A percentile compares a stretch with the other conserved stretches of the same genome.
Evolutionary conservation across 2,113 vertebrate species (phyloP).

Genomic region (Leuciscus idus): DNA sequence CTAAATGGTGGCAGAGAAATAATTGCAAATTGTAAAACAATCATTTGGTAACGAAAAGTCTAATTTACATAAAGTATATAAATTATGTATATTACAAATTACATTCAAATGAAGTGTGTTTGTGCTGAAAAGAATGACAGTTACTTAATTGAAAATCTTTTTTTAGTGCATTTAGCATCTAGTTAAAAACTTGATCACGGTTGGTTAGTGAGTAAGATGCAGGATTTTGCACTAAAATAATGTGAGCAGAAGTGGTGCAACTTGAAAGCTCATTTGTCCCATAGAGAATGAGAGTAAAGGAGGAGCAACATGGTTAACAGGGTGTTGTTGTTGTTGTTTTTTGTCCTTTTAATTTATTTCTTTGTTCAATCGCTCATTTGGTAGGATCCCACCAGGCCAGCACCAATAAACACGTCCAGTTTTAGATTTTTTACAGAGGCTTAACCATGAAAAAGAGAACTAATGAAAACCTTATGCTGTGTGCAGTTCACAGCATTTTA

Average conservation of each 20-base stretch:
- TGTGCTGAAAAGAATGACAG: neutral
- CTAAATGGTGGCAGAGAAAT: neutral
- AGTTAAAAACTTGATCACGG: neutral
- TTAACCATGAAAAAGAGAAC: constrained; percentile 21
- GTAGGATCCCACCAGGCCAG: neutral
- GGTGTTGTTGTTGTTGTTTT: neutral
- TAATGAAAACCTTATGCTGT: constrained; percentile 21
- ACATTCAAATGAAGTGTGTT: neutral
- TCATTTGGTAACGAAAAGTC: neutral
- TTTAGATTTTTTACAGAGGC: constrained; percentile 21
- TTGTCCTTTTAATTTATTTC: neutral
- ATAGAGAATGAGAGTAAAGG: neutral
- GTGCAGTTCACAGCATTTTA: constrained; percentile 13
- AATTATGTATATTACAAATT: neutral
- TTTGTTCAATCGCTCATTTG: neutral
- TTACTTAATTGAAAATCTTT: neutral
- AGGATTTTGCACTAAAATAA: neutral
- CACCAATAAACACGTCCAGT: neutral
- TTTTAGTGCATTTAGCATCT: neutral
- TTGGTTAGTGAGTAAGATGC: neutral
- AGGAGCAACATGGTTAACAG: neutral
- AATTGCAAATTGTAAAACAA: neutral
- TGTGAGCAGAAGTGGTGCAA: neutral
- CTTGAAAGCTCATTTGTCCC: neutral
- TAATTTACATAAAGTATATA: neutral